Base-by-base conservation (phyloP, 2,797 vertebrate species). In the Sebastes jordani region DNA sequence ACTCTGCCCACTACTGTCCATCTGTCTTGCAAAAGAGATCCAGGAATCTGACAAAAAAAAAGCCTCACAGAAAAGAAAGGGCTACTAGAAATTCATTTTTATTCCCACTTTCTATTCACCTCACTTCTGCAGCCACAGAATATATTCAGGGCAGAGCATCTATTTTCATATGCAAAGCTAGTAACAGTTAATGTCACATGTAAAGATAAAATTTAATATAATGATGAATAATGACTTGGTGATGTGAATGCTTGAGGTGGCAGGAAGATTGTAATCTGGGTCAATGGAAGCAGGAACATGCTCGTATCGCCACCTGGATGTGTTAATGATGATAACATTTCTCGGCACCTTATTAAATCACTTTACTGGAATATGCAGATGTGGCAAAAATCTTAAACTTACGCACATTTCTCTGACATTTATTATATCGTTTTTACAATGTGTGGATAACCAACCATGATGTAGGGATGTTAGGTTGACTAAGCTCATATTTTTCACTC, bases 21-120 rank as follows among this genome's bases (percentile, higher is more conserved):
- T 85, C 62, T 84, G 74, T 58, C 36, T 77, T 55, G 62, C 36
- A 77, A 76, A 86, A 64, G 27, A 79, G 25, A 74, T 82, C 25
- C 46, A 63, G 32, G 25, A 83, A 22, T 59, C 18, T 73, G 42
- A 71, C 9, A 6, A n/a, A 46, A 29, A 29, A n/a, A 65, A 29
- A 4, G 11, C 3, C 67, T 75, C 42, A 6, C 11, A 34, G 9
- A 52, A 32, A 65, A 27, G 11, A 72, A 22, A 66, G 29, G n/a
- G 7, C 54, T 5, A 49, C 23, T 32, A 70, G 18, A 81, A 78
- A 85, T 34, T 13, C 2, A 72, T 42, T 72, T 73, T 58, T 65
- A 71, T 49, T 79, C 59, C 68, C 16, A 10, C 7, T 52, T 52
- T 73, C 56, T 56, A 42, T 67, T 81, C 46, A 36, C 18, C n/a